Percentiles rank a stretch among this genome's conserved stretches.
Evolutionary conservation across 2,113 vertebrate genomes (phyloP).

Genomic region (Castor canadensis): DNA sequence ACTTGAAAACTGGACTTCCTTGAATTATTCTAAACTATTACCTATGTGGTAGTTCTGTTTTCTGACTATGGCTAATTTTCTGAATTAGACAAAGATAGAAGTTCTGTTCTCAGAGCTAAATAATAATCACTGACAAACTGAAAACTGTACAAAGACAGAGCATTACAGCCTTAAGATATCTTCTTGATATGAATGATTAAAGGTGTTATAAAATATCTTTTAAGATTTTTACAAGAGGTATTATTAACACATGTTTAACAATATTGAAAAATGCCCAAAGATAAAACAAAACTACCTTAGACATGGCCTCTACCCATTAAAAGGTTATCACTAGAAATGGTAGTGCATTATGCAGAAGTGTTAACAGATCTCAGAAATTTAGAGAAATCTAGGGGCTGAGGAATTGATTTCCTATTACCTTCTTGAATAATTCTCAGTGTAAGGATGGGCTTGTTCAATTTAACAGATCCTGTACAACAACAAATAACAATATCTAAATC

Average conservation of each 20-base stretch:
- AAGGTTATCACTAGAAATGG: background rate
- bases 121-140: background rate
- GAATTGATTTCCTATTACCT: background rate
- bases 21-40: background rate
- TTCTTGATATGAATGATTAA: background rate
- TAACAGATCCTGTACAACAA: background rate
- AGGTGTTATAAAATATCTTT: background rate
- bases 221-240: background rate
- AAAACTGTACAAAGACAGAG: background rate
- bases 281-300: background rate
- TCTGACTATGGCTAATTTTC: background rate
- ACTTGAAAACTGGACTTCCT: background rate
- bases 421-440: background rate
- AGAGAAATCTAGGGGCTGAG: background rate
- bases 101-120: background rate
- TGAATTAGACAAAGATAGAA: background rate
- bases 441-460: background rate
- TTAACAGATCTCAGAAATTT: background rate
- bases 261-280: background rate
- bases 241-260: background rate
- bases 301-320: background rate
- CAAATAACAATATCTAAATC: background rate
- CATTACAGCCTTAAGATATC: background rate
- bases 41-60: background rate
- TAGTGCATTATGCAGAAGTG: background rate